Evolutionary conservation across 2,888 invertebrate genomes (phyloP).

Genomic region (Steinernema scapterisci): DNA sequence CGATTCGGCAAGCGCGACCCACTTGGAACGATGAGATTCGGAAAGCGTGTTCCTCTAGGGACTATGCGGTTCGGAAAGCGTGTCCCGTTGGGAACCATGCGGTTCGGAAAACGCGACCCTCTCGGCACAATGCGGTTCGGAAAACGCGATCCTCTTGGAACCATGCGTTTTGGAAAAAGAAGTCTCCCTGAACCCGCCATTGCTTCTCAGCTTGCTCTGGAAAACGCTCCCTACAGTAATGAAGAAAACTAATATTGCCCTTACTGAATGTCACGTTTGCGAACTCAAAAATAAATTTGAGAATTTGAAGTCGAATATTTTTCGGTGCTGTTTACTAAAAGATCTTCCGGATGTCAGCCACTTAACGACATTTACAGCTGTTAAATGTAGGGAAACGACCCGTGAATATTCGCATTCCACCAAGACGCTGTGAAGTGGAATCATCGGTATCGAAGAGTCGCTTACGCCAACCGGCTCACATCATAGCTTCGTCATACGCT

Average conservation of each 20-base stretch:
- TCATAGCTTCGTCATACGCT: neutral
- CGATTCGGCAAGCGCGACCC: conserved; percentile 53
- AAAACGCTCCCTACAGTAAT: neutral
- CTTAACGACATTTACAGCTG: neutral
- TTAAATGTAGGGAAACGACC: conserved; percentile 15
- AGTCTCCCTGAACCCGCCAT: neutral
- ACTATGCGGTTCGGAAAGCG: conserved; percentile 36
- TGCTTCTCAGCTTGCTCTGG: neutral
- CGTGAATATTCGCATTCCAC: neutral
- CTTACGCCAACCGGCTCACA: neutral
- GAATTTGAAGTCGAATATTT: neutral
- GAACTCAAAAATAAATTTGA: conserved; percentile 13
- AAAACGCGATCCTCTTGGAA: conserved; percentile 44
- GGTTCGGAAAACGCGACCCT: conserved; percentile 40
- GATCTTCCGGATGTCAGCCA: neutral
- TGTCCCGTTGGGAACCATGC: conserved; percentile 25
- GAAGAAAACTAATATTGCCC: neutral
- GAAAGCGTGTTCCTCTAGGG: conserved; percentile 33
- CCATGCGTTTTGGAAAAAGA: conserved; percentile 49
- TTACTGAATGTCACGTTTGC: neutral
- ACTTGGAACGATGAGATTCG: conserved; percentile 30
- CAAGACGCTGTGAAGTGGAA: neutral
- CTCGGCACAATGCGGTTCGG: conserved; percentile 50
- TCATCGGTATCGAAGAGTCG: neutral
- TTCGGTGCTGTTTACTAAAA: too few relatives aligned